Evolutionary conservation across 1,140 invertebrate species (phyloP).

Genomic region (Solenopsis invicta): DNA sequence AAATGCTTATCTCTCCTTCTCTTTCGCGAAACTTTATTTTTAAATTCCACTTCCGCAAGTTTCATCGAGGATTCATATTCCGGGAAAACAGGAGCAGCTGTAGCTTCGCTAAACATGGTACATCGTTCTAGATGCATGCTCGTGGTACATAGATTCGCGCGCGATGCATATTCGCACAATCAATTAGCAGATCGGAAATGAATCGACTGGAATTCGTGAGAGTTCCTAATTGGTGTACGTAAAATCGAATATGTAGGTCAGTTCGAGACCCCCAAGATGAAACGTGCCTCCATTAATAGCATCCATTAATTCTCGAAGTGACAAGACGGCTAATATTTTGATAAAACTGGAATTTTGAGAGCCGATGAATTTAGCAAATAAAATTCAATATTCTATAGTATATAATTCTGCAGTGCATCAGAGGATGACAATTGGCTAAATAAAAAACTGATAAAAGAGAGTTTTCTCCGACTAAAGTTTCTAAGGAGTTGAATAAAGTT

Average conservation of each 20-base stretch:
- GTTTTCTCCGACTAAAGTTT: background rate
- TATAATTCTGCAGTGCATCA: background rate
- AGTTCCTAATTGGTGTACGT: slow-evolving; percentile 23
- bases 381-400: background rate
- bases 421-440: slow-evolving; percentile 4
- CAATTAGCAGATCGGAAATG: slow-evolving; percentile 40
- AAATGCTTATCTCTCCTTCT: background rate
- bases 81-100: background rate
- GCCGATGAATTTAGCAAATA: background rate
- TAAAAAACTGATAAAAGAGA: background rate
- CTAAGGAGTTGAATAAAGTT: background rate
- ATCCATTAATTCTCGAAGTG: background rate
- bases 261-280: background rate
- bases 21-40: background rate
- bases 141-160: background rate
- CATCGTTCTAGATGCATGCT: background rate
- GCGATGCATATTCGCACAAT: slow-evolving; percentile 23
- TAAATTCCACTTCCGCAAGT: background rate
- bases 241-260: slow-evolving; percentile 37
- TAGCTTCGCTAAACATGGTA: background rate
- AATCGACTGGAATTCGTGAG: slow-evolving; percentile 36
- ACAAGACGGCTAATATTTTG: background rate
- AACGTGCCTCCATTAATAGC: background rate
- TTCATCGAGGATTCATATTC: background rate
- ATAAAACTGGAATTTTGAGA: background rate